phyloP scores from a whole-genome alignment of 2,888 invertebrate species.

The Bellardia bayeri region DNA sequence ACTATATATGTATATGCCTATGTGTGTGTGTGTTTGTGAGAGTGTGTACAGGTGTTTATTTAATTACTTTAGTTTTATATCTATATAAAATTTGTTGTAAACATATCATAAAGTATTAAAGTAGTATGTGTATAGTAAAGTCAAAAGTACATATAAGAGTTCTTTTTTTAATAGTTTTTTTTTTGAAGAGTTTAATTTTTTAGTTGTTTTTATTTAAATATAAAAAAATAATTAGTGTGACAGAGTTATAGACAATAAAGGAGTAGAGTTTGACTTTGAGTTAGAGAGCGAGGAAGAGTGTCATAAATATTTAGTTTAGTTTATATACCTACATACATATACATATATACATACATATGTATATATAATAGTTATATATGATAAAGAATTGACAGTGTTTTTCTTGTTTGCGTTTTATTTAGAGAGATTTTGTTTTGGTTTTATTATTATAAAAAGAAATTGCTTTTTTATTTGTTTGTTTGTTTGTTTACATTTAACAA shows the following conservation, averaged over 20 bases:
- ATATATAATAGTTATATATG: slow-evolving; percentile 23
- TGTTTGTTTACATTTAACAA: slow-evolving; percentile 66
- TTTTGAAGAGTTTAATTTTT: slow-evolving; percentile 62
- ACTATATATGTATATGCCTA: not conserved
- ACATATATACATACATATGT: not conserved
- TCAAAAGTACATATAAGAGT: slow-evolving; percentile 42
- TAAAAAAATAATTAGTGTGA: slow-evolving; percentile 33
- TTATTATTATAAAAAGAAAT: slow-evolving; percentile 53
- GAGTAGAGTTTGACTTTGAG: not conserved
- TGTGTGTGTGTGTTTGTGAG: not conserved
- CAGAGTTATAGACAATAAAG: not conserved
- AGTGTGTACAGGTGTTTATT: not conserved
- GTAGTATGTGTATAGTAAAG: slow-evolving; percentile 50
- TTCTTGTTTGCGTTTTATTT: slow-evolving; percentile 20
- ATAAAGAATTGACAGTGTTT: slow-evolving; percentile 66
- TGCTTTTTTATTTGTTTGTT: slow-evolving; percentile 57
- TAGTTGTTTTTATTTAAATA: not conserved
- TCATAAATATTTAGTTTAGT: slow-evolving; percentile 37
- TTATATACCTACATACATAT: not conserved
- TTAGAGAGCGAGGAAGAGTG: slow-evolving; percentile 20
- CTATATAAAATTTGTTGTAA: slow-evolving; percentile 61
- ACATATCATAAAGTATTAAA: slow-evolving; percentile 55
- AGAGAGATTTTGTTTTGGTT: not conserved
- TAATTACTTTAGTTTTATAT: not conserved
- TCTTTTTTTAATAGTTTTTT: slow-evolving; percentile 15